These are phyloP conservation scores for Larimichthys polyactis DNA, from an alignment of 2,113 vertebrate species.

Conservation along the genomic window DNA sequence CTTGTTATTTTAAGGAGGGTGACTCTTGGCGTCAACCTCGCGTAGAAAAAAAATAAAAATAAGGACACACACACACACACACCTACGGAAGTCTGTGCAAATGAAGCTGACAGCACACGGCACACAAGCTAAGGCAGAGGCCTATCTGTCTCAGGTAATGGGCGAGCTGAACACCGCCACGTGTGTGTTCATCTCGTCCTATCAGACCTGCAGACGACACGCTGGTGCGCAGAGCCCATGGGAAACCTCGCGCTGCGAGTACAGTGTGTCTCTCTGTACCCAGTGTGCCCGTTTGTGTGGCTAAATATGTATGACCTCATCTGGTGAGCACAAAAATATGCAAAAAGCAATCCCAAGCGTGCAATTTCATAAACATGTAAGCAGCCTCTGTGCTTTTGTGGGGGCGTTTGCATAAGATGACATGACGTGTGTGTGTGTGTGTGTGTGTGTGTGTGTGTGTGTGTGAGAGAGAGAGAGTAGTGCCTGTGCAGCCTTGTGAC, in stretches of 20 bases:
- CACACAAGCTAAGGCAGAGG: slow-evolving; percentile 36
- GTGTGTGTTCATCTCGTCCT: slow-evolving; percentile 30
- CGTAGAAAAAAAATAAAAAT: slow-evolving; percentile 53
- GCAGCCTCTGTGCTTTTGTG: slow-evolving; percentile 23
- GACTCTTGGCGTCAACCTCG: slow-evolving; percentile 76
- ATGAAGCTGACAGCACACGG: slow-evolving; percentile 53
- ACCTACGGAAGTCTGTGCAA: slow-evolving; percentile 60
- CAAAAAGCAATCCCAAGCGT: background rate
- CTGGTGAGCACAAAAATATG: background rate
- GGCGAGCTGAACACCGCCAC: slow-evolving; percentile 17
- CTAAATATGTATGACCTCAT: background rate
- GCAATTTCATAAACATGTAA: slow-evolving; percentile 26
- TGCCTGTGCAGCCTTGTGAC: slow-evolving; percentile 63
- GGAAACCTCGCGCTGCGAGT: slow-evolving; percentile 5
- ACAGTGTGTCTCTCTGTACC: background rate
- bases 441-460: background rate
- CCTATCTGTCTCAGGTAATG: slow-evolving; percentile 62
- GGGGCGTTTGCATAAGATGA: slow-evolving; percentile 1
- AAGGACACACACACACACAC: slow-evolving; percentile 38
- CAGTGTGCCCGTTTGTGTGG: background rate
- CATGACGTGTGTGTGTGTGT: slow-evolving; percentile 15
- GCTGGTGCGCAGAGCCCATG: slow-evolving; percentile 8
- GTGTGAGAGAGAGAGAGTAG: slow-evolving; percentile 10
- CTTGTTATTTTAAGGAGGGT: slow-evolving; percentile 84
- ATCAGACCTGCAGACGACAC: slow-evolving; percentile 13